phyloP scores from a whole-genome alignment of 23 tunicate species.

The Clavelina lepadiformis region DNA sequence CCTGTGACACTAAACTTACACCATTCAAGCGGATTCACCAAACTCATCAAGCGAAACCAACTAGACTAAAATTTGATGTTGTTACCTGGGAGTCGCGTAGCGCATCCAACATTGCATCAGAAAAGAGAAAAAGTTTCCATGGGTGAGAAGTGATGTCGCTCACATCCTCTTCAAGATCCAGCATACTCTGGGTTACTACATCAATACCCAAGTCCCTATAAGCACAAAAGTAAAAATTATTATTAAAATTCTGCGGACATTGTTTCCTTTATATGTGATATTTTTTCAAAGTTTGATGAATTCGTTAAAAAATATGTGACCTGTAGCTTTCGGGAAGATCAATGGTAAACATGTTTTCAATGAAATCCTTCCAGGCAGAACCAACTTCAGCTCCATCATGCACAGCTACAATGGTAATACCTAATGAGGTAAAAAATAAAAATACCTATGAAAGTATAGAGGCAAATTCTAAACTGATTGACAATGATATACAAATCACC shows the following conservation, averaged over 20 bases:
- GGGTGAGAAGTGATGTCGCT: conserved; percentile 20
- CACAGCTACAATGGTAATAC: conserved; percentile 32
- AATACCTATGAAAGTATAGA: background rate
- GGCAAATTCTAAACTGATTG: no score
- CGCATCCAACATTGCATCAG: conserved; percentile 25
- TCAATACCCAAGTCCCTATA: conserved; percentile 73
- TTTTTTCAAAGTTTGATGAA: background rate
- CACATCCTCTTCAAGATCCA: conserved; percentile 22
- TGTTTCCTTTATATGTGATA: background rate
- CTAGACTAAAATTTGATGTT: no score
- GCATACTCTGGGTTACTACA: conserved; percentile 25
- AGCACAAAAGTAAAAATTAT: background rate
- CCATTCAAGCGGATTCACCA: no score
- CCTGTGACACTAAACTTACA: no score
- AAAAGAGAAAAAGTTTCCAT: conserved; percentile 56
- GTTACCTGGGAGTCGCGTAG: conserved; percentile 30
- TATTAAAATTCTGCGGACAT: no score
- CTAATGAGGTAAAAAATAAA: background rate
- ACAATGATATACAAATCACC: no score
- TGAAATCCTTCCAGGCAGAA: conserved; percentile 49
- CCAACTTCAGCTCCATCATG: conserved; percentile 68
- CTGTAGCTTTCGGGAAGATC: conserved; percentile 81
- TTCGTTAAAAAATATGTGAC: no score
- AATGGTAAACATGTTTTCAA: conserved; percentile 61
- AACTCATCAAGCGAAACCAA: no score